Evolutionary conservation across 2,113 vertebrate species (phyloP), one percentile per base, ranked within the genome.

Genomic region (Asarcornis scutulata): DNA sequence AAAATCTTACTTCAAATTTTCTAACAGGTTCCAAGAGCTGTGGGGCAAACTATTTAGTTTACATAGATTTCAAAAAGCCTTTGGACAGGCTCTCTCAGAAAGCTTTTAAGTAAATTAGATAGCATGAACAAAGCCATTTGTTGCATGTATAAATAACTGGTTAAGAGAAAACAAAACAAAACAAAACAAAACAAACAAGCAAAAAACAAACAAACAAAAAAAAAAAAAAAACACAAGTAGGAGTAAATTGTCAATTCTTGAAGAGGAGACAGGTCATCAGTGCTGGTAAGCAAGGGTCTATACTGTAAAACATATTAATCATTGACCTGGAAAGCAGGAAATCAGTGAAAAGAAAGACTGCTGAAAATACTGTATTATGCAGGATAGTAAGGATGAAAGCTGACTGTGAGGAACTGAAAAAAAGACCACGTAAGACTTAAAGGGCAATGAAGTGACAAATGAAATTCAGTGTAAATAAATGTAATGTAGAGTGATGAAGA

Each of bases 81-180:
- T 71, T 81, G 50, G 60, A 91, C 14, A 40, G 6, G 56, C 11
- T 88, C 60, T 81, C 31, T 48, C 36, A 77, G 21, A 90, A 93
- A 88, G 76, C 88, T 96, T 93, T 93, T 86, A 94, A 91, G 56
- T 75, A 95, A 93, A 93, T 93, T 86, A 86, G 26, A 34, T 83
- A 13, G 48, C 60, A 88, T 9, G 44, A 91, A 34, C 9, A 95
- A 88, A 90, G 46, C 13, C 52, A 60, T 92, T 88, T 93, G 20
- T 78, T 78, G 52, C 56, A 64, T 63, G 55, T 52, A 78, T 60
- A 72, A 91, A 91, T 86, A 50, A 46, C 64, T 42, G 31, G 56
- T 84, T 92, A 78, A 60, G 20, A 59, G 56, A 81, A 90, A 40
- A 40, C 40, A 40, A 40, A 40, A 40, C 40, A 40, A 40, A 40